Percentiles rank a stretch among this genome's conserved stretches.
phyloP scores from a whole-genome alignment of 2,888 invertebrate species.

The Campaea margaritaria region DNA sequence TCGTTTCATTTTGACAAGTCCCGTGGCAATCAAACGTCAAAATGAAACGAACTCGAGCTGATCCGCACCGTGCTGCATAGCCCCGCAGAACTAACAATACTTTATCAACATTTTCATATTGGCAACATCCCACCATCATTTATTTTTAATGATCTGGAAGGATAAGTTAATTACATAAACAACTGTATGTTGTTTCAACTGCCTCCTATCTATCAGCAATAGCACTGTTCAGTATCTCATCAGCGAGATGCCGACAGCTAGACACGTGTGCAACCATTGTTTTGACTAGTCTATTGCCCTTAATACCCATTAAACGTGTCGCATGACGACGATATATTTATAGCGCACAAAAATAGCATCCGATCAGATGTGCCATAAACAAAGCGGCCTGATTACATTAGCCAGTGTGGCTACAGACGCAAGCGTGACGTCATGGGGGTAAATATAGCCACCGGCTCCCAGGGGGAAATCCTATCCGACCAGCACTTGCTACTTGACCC shows the following conservation, averaged over 20 bases:
- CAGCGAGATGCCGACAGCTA: not conserved
- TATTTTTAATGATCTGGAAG: no score
- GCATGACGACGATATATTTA: slow-evolving; percentile 51
- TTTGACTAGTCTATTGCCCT: slow-evolving; percentile 34
- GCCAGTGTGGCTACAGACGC: slow-evolving; percentile 69
- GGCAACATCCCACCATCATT: no score
- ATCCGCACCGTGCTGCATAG: no score
- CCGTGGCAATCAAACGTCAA: no score
- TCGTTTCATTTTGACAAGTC: no score
- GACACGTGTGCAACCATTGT: slow-evolving; percentile 11
- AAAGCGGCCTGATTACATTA: slow-evolving; percentile 67
- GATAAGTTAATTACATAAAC: no score
- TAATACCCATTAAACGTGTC: slow-evolving; percentile 35
- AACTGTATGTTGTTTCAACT: no score
- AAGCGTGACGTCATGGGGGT: slow-evolving; percentile 66
- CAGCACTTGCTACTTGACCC: slow-evolving; percentile 70
- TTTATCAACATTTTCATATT: no score
- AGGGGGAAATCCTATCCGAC: slow-evolving; percentile 73
- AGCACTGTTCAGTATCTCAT: not conserved
- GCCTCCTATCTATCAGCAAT: not conserved
- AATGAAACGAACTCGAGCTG: no score
- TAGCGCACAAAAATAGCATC: slow-evolving; percentile 59
- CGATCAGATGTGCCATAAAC: slow-evolving; percentile 73
- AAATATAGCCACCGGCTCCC: slow-evolving; percentile 54
- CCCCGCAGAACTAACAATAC: no score